Evolutionary conservation across 2,888 invertebrate species (phyloP).

Genomic region (Aproaerema taeniolella): DNA sequence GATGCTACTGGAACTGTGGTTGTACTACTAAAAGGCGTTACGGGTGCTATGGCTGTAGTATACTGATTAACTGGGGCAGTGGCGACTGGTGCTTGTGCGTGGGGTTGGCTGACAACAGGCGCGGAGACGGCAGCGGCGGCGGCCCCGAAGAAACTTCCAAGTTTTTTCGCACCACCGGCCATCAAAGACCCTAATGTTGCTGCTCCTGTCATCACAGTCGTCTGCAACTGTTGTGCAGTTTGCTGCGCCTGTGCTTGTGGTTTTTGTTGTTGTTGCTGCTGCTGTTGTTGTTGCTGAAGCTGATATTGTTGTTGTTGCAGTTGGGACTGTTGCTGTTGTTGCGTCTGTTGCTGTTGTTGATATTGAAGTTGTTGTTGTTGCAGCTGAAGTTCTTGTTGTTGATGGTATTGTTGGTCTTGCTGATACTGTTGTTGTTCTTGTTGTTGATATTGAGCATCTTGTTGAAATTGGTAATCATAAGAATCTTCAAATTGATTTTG

Average conservation of each 20-base stretch:
- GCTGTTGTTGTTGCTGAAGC: slow-evolving; percentile 32
- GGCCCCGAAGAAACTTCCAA: slow-evolving; percentile 69
- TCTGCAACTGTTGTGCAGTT: slow-evolving; percentile 59
- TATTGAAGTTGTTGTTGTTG: slow-evolving; percentile 31
- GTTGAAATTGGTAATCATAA: slow-evolving; percentile 24
- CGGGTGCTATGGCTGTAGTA: slow-evolving; percentile 41
- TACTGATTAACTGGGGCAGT: slow-evolving; percentile 40
- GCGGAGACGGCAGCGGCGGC: slow-evolving; percentile 65
- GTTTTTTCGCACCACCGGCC: slow-evolving; percentile 70
- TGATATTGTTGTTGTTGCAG: slow-evolving; percentile 29
- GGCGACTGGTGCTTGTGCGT: slow-evolving; percentile 29
- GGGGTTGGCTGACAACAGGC: slow-evolving; percentile 44
- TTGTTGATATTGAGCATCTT: slow-evolving; percentile 19
- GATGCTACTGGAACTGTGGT: slow-evolving; percentile 49
- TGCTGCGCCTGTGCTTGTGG: slow-evolving; percentile 54
- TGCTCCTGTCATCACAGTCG: slow-evolving; percentile 62
- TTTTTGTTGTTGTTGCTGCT: slow-evolving; percentile 43
- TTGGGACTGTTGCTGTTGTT: slow-evolving; percentile 32
- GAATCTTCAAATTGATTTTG: no score
- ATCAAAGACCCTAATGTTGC: slow-evolving; percentile 69
- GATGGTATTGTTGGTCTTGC: slow-evolving; percentile 26
- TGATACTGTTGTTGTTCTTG: slow-evolving; percentile 34
- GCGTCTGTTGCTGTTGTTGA: slow-evolving; percentile 30
- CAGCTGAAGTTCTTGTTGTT: slow-evolving; percentile 25
- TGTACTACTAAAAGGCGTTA: slow-evolving; percentile 51